Evolutionary conservation across 2,113 vertebrate species (phyloP).

Genomic region (Amphilophus citrinellus): DNA sequence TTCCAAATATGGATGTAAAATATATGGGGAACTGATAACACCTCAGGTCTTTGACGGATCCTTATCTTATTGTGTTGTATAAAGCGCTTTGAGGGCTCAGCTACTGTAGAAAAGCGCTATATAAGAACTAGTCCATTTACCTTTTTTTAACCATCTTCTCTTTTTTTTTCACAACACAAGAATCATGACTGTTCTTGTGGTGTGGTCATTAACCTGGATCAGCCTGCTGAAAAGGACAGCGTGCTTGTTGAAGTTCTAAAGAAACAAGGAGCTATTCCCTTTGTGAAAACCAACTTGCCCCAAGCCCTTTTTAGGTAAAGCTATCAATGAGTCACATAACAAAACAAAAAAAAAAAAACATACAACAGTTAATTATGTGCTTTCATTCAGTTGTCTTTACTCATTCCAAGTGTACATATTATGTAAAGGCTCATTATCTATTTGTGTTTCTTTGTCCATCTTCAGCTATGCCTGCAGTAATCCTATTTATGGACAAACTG

Average conservation of each 20-base stretch:
- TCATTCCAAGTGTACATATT: neutral
- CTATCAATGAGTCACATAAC: neutral
- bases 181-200: constrained; percentile 85
- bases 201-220: constrained; percentile 79
- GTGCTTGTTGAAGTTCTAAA: constrained; percentile 91
- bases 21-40: too few relatives aligned
- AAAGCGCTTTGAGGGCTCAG: too few relatives aligned
- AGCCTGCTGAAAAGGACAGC: constrained; percentile 79
- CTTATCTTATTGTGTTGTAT: too few relatives aligned
- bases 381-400: neutral
- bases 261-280: constrained; percentile 92
- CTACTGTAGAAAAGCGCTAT: too few relatives aligned
- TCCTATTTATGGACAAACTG: constrained; percentile 80
- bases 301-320: constrained; percentile 88
- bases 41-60: neutral
- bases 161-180: constrained; percentile 67
- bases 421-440: neutral
- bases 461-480: constrained; percentile 85
- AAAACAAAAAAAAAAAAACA: neutral
- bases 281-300: constrained; percentile 93
- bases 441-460: neutral
- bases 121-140: neutral
- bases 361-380: neutral
- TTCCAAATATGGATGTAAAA: neutral
- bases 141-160: neutral